Percentiles rank a stretch among this genome's conserved stretches.
Conservation (phyloP, 2,888 invertebrate species). For the Brachylomia viminalis region DNA sequence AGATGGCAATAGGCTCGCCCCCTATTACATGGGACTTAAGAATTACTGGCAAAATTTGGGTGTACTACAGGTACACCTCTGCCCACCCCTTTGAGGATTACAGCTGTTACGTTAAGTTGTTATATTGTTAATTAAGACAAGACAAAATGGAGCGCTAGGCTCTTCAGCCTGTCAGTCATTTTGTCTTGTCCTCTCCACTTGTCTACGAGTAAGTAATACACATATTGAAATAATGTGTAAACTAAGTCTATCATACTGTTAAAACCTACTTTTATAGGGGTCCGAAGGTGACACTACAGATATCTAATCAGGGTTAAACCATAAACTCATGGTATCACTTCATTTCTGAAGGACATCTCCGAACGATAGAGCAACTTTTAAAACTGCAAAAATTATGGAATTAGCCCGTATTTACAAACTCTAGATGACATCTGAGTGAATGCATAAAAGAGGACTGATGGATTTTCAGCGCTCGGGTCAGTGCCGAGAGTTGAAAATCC, state of each 20-base stretch:
- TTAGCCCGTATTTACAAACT: background rate
- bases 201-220: too few species aligned
- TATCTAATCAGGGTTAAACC: conserved; percentile 7
- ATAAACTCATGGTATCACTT: conserved; percentile 1
- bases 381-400: background rate
- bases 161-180: background rate
- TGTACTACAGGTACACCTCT: too few species aligned
- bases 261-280: background rate
- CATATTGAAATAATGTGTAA: too few species aligned
- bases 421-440: background rate
- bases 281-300: background rate
- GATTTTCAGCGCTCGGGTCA: background rate
- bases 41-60: too few species aligned
- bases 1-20: too few species aligned
- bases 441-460: background rate
- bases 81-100: too few species aligned
- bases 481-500: background rate
- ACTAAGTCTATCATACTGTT: too few species aligned
- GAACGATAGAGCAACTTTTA: too few species aligned
- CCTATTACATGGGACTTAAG: too few species aligned
- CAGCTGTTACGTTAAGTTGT: too few species aligned
- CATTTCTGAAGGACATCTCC: background rate
- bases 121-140: too few species aligned
- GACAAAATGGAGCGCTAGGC: too few species aligned
- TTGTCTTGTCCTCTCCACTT: background rate